Base-by-base conservation (phyloP, 2,888 invertebrate genomes). In the Platycheirus albimanus region DNA sequence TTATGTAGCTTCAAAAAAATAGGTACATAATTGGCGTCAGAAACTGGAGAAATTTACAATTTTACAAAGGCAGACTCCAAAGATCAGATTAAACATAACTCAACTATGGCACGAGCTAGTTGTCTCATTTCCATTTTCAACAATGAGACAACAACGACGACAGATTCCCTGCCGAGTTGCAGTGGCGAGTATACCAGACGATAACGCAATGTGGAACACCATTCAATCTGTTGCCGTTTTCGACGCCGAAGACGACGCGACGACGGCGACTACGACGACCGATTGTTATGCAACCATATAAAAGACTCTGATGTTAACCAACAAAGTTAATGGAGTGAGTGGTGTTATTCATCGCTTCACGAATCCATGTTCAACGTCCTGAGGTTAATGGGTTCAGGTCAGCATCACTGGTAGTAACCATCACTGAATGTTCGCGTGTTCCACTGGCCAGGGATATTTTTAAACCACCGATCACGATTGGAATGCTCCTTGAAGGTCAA, bases 341-440 rank as follows among this genome's bases (percentile, higher is more conserved):
- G 78, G 47, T 54, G 58, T 61, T 67, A 58, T 56, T 54, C 52
- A 64, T 64, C 30, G 54, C 54, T 36, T 70, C 41, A 54, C 49
- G 11, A 71, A 56, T 52, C 45, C 61, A 67, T 72, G 78, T 78
- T 63, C 61, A 67, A 54, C 54, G 41, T 79, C 75, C 70, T 75
- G 80, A 58, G 70, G 80, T 80, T 80, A 80, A 80, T 75, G 75
- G 80, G 80, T 80, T 80, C 80, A 80, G 69, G 69, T 75, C 80
- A 70, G 52, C 64, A 28, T 51, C 54, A 70, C 47, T 54, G 30
- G 45, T 51, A 17, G 15, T 52, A n/a, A 15, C 10, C 38, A 56
- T 3, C 13, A 6, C 19, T 51, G 41, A 30, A 30, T 47, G 20
- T 33, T 43, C 24, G 56, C 49, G 47, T 20, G 38, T 45, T 47